Conservation (phyloP, 2,113 vertebrate species). For the Tenebrosternarchus preto region DNA sequence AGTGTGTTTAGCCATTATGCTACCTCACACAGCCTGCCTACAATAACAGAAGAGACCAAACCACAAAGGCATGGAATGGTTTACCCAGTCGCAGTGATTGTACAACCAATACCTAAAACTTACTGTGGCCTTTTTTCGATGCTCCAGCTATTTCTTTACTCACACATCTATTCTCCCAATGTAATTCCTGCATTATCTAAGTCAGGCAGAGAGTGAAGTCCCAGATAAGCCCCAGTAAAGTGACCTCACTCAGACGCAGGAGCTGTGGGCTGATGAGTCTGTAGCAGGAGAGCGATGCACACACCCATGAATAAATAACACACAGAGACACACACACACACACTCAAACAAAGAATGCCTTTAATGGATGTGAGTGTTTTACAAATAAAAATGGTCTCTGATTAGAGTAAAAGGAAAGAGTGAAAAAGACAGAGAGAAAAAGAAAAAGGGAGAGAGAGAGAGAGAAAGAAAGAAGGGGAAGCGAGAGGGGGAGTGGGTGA, state of each 20-base stretch:
- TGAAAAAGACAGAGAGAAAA: neutral
- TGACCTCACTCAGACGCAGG: too few relatives aligned
- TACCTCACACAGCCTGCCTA: conserved; percentile 30
- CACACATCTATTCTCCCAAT: neutral
- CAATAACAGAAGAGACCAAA: conserved; percentile 14
- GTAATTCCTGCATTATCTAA: neutral
- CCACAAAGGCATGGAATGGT: too few relatives aligned
- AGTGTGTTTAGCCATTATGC: neutral
- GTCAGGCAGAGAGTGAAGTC: neutral
- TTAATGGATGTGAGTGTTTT: too few relatives aligned
- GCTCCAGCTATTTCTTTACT: too few relatives aligned
- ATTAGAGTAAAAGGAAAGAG: neutral
- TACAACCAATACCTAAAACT: neutral
- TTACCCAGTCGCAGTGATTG: neutral
- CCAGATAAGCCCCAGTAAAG: too few relatives aligned
- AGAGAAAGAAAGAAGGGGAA: neutral
- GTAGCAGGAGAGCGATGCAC: too few relatives aligned
- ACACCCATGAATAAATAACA: too few relatives aligned
- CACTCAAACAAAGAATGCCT: neutral
- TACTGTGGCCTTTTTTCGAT: neutral
- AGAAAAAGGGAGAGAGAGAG: neutral
- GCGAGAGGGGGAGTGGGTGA: neutral
- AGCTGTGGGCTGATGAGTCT: too few relatives aligned
- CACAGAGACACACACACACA: neutral
- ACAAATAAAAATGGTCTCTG: too few relatives aligned